These are phyloP conservation scores for Lumbricus terrestris DNA, from an alignment of 2,888 invertebrate species.

Conservation along the genomic window DNA sequence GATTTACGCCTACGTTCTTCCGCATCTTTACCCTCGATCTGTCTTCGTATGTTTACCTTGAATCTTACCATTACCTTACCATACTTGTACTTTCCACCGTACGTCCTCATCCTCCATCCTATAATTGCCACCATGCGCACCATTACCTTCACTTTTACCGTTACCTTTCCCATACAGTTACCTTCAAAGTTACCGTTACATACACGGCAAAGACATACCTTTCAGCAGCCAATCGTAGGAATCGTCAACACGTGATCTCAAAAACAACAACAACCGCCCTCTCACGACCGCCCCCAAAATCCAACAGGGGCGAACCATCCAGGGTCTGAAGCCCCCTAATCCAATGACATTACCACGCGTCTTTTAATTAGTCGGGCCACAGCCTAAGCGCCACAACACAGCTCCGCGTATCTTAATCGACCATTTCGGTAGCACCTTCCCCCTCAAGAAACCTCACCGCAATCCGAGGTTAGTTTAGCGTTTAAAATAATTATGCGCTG, in stretches of 20 bases:
- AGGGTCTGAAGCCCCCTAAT: not conserved
- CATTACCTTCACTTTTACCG: not conserved
- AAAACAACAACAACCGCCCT: not conserved
- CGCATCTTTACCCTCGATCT: too few relatives aligned
- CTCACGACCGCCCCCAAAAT: not conserved
- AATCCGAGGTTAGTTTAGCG: not conserved
- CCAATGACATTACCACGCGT: not conserved
- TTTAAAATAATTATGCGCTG: not conserved
- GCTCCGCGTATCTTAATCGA: not conserved
- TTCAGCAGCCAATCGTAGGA: not conserved
- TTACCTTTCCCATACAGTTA: not conserved
- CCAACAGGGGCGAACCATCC: not conserved
- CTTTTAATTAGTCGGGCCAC: not conserved
- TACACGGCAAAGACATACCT: not conserved
- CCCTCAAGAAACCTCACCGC: not conserved
- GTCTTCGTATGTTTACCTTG: not conserved
- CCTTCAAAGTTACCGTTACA: not conserved
- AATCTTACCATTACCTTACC: not conserved
- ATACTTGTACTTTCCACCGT: not conserved
- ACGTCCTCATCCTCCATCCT: not conserved
- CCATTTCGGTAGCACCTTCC: not conserved
- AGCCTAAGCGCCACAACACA: not conserved
- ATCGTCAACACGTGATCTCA: not conserved
- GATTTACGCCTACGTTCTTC: too few relatives aligned
- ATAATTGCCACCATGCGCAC: not conserved